Percentiles rank a stretch among this genome's conserved stretches.
Conservation (phyloP, 2,888 invertebrate species). For the Cantharis rufa region DNA sequence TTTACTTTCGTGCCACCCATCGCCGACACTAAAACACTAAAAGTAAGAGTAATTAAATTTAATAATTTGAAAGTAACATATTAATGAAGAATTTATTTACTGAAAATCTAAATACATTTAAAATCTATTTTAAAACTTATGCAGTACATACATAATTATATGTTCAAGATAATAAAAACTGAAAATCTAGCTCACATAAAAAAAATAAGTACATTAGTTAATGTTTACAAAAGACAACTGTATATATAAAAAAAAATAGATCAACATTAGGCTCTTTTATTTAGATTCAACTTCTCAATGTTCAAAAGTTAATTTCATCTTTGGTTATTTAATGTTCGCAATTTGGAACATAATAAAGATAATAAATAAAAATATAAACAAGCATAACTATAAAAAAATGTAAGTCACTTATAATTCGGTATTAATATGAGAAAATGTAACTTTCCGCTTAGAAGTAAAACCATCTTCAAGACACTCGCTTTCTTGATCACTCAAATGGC, state of each 20-base stretch:
- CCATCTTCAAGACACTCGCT: not conserved
- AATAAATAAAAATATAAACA: not conserved
- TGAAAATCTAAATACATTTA: not conserved
- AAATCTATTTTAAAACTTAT: not conserved
- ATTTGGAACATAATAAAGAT: not conserved
- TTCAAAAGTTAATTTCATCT: not conserved
- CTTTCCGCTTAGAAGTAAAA: not conserved
- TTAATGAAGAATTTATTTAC: too few relatives aligned
- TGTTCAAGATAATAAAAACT: not conserved
- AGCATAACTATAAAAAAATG: not conserved
- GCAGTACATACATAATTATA: not conserved
- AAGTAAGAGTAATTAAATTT: too few relatives aligned
- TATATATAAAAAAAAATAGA: not conserved
- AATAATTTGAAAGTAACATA: too few relatives aligned
- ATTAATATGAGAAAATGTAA: not conserved
- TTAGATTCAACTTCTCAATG: not conserved
- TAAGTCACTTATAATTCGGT: not conserved
- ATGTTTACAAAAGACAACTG: not conserved
- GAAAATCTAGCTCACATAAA: not conserved
- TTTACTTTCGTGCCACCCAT: too few relatives aligned
- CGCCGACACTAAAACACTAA: too few relatives aligned
- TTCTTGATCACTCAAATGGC: constrained; percentile 50
- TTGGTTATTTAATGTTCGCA: not conserved
- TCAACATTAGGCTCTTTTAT: not conserved
- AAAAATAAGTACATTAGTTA: not conserved